A percentile compares a stretch with the other conserved stretches of the same genome.
These are phyloP conservation scores for Gnathonemus echidnorhynchus DNA, from an alignment of 2,113 vertebrate genomes.

Conservation along the genomic window DNA sequence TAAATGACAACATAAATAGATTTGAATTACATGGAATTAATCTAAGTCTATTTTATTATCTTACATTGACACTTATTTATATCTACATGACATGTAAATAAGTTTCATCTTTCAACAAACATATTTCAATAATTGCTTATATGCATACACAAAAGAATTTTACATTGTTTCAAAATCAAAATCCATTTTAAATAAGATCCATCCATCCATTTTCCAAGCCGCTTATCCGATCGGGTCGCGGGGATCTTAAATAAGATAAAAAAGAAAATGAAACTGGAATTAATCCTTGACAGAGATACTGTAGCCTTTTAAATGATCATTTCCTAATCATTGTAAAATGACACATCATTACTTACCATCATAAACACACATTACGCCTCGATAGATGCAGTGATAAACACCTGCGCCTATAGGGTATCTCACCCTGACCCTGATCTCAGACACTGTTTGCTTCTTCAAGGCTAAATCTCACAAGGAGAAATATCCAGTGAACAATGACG, in stretches of 20 bases:
- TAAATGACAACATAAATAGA: background rate
- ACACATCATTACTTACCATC: background rate
- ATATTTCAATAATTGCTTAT: background rate
- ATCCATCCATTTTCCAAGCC: too few species aligned
- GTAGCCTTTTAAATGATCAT: background rate
- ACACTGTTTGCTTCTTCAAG: background rate
- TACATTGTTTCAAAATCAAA: too few species aligned
- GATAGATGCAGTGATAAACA: background rate
- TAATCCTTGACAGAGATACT: background rate
- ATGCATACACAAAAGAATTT: background rate
- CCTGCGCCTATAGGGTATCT: background rate
- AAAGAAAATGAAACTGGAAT: background rate
- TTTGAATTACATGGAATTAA: background rate
- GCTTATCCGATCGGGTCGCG: too few species aligned
- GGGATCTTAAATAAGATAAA: background rate
- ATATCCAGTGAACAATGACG: background rate
- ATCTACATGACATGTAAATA: background rate
- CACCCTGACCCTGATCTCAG: background rate
- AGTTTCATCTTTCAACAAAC: background rate
- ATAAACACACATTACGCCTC: background rate
- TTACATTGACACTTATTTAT: background rate
- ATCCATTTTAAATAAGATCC: background rate
- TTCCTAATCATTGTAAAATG: background rate
- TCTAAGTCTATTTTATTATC: background rate
- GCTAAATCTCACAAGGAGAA: background rate